Conservation (phyloP, 2,113 vertebrate genomes). For the Muntiacus reevesi region DNA sequence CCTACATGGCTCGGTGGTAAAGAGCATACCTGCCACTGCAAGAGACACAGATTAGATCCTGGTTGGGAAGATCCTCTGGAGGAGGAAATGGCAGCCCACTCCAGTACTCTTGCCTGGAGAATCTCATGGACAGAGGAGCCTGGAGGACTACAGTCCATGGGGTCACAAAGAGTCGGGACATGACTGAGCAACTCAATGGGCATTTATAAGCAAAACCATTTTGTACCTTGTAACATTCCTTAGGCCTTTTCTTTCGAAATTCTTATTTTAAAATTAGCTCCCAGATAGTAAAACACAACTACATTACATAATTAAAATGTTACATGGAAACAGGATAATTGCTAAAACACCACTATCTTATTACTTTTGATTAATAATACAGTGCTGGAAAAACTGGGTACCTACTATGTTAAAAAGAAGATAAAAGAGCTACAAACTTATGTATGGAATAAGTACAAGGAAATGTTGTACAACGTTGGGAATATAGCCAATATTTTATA, state of each 20-base stretch:
- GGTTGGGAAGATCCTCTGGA: not conserved
- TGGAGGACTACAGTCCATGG: not conserved
- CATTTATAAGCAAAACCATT: not conserved
- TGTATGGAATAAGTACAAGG: not conserved
- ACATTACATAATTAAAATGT: not conserved
- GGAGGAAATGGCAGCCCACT: not conserved
- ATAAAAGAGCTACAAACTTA: not conserved
- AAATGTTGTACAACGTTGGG: not conserved
- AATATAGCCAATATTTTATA: not conserved
- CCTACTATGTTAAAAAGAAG: not conserved
- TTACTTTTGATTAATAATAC: not conserved
- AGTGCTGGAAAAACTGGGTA: not conserved
- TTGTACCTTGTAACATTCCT: not conserved
- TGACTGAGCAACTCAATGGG: not conserved
- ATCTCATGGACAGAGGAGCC: not conserved
- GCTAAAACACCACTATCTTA: not conserved
- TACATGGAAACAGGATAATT: not conserved
- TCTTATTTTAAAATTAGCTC: conserved; percentile 32
- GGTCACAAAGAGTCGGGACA: not conserved
- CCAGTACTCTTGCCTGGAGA: not conserved
- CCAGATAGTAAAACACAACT: not conserved
- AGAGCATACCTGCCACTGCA: not conserved
- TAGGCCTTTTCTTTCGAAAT: not conserved
- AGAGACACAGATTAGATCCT: not conserved
- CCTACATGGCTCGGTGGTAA: not conserved